Evolutionary conservation across 1,140 invertebrate genomes (phyloP).

Genomic region (Monomorium pharaonis): DNA sequence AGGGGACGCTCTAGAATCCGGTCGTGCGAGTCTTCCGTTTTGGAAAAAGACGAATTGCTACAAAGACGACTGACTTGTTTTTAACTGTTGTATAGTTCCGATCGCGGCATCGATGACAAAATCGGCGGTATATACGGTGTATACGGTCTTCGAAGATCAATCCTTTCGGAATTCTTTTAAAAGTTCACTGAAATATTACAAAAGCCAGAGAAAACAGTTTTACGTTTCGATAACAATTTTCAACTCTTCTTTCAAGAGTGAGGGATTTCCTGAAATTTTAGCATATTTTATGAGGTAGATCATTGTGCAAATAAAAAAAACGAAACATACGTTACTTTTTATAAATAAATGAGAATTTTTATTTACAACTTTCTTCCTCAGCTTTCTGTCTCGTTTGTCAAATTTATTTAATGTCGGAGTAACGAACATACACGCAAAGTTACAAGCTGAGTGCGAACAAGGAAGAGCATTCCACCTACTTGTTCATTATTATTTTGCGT

Average conservation of each 20-base stretch:
- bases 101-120: background rate
- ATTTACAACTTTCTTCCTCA: background rate
- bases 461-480: background rate
- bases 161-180: background rate
- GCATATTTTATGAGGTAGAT: background rate
- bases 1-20: slow-evolving; percentile 27
- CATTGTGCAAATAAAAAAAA: background rate
- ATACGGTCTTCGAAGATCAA: background rate
- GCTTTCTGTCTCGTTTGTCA: background rate
- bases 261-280: background rate
- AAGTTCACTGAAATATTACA: background rate
- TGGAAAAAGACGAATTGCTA: slow-evolving; percentile 28
- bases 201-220: background rate
- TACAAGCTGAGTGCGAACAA: background rate
- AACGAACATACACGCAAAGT: background rate
- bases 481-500: slow-evolving; percentile 49
- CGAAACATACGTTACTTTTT: background rate
- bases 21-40: slow-evolving; percentile 32
- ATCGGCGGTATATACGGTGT: background rate
- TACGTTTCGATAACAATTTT: background rate
- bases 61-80: slow-evolving; percentile 2
- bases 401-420: background rate
- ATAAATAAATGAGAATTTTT: background rate
- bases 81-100: slow-evolving; percentile 18
- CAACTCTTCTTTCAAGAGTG: background rate